Base-by-base conservation (phyloP, 2,888 invertebrate species). In the Drosophila subsilvestris region DNA sequence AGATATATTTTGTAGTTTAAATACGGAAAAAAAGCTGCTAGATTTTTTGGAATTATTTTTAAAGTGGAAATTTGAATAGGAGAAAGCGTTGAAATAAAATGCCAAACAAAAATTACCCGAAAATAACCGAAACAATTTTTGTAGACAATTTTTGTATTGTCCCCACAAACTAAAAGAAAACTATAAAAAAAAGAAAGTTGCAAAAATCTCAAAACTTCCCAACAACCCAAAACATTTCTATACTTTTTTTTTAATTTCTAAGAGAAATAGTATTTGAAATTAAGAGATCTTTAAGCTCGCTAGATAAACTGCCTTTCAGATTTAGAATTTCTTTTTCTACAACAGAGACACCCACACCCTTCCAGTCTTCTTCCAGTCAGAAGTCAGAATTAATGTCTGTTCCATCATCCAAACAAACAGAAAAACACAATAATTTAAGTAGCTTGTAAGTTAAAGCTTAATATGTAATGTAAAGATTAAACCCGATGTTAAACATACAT, bases 401-500 rank as follows among this genome's bases (percentile, higher is more conserved):
- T 17, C 50, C 56, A 59, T 48, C 48, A 56, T 43, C 32, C 47
- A 58, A 58, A 56, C 14, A 66, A 63, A 57, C 47, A 45, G 14
- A 37, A n/a, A 37, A 37, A 37, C n/a, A n/a, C 14, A n/a, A 37
- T 37, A n/a, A 65, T 56, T 48, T 70, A 70, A 74, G 50, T 48
- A 65, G 54, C n/a, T 58, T 68, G 70, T 68, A 75, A 75, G 74
- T 59, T 67, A 74, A 47, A 55, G 66, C 69, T 55, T 73, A 66
- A 56, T 3, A 58, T 56, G 60, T 61, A 63, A 67, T 81, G 74
- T 77, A 85, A 63, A 74, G 76, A 62, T 70, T 42, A 63, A 65
- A 74, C 59, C 57, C 58, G 7, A 78, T 80, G 80, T 76, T 79
- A 74, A 80, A 78, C 69, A 82, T 80, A 78, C 69, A 82, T 80